These are phyloP conservation scores for Hofmannophila pseudospretella DNA, from an alignment of 2,888 invertebrate species.

Conservation along the genomic window DNA sequence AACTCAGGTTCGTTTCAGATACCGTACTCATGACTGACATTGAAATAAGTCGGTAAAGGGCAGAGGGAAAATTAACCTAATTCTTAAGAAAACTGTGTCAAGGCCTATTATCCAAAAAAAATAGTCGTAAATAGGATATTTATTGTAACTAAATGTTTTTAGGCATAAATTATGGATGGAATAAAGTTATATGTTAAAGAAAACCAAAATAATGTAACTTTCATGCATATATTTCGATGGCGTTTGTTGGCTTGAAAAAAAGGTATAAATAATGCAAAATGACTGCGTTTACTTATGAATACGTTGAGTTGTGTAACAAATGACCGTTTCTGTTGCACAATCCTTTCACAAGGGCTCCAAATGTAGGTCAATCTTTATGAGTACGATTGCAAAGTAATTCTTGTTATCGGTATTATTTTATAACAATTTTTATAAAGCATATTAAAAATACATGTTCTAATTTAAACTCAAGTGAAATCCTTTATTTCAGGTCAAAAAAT, in stretches of 20 bases:
- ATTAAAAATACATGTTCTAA: not conserved
- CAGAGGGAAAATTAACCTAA: constrained; percentile 71
- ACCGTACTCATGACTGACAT: constrained; percentile 81
- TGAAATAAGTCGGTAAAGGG: constrained; percentile 77
- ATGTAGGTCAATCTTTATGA: constrained; percentile 76
- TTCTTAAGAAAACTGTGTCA: constrained; percentile 60
- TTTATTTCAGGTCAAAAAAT: no score
- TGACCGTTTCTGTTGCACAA: constrained; percentile 78
- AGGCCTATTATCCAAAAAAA: constrained; percentile 46
- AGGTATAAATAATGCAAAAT: constrained; percentile 62
- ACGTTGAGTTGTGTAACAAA: constrained; percentile 73
- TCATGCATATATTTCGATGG: constrained; percentile 27
- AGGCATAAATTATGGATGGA: not conserved
- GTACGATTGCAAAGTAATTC: constrained; percentile 44
- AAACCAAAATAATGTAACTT: constrained; percentile 28
- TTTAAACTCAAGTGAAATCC: no score
- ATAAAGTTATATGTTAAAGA: constrained; percentile 13
- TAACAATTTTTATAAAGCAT: not conserved
- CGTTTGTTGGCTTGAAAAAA: constrained; percentile 35
- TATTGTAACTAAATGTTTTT: constrained; percentile 11
- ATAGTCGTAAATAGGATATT: constrained; percentile 7
- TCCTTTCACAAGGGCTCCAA: constrained; percentile 77
- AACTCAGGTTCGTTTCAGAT: constrained; percentile 83
- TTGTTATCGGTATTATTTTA: no score
- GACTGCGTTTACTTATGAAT: constrained; percentile 68